Evolutionary conservation across 2,113 vertebrate species (phyloP).

Genomic region (Ceyx margarethae): DNA sequence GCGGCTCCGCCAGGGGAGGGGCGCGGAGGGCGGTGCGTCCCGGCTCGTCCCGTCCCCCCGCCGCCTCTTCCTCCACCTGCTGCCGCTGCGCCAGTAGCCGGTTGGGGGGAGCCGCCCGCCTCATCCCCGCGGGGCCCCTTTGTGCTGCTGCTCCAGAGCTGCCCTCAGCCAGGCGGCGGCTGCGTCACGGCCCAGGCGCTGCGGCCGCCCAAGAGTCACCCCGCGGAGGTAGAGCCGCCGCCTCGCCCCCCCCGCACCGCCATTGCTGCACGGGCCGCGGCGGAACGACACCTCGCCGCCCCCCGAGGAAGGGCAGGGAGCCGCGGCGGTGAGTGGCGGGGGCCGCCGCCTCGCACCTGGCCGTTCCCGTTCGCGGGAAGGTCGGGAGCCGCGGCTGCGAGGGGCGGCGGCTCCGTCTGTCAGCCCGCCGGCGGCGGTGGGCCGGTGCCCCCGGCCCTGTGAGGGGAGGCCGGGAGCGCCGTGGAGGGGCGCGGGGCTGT

Average conservation of each 20-base stretch:
- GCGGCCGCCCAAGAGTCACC: not conserved
- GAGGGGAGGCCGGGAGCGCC: not conserved
- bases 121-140: slow-evolving; percentile 1
- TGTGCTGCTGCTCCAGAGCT: slow-evolving; percentile 33
- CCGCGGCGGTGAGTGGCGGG: slow-evolving; percentile 8
- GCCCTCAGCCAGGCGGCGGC: not conserved
- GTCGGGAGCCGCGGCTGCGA: not conserved
- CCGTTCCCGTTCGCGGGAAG: not conserved
- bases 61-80: not conserved
- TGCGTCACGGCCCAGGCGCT: slow-evolving; percentile 56
- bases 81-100: not conserved
- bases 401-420: not conserved
- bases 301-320: not conserved
- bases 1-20: not conserved
- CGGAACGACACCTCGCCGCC: not conserved
- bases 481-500: not conserved
- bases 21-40: not conserved
- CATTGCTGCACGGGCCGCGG: slow-evolving; percentile 19
- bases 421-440: not conserved
- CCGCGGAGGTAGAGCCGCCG: not conserved
- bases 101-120: not conserved
- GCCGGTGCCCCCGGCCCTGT: not conserved
- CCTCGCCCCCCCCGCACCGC: not conserved
- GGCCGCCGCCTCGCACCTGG: slow-evolving; percentile 19
- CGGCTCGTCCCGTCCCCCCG: not conserved